Evolutionary conservation across 2,797 vertebrate genomes (phyloP), one percentile per base, ranked within the genome.

Genomic region (Sebastes goodei): DNA sequence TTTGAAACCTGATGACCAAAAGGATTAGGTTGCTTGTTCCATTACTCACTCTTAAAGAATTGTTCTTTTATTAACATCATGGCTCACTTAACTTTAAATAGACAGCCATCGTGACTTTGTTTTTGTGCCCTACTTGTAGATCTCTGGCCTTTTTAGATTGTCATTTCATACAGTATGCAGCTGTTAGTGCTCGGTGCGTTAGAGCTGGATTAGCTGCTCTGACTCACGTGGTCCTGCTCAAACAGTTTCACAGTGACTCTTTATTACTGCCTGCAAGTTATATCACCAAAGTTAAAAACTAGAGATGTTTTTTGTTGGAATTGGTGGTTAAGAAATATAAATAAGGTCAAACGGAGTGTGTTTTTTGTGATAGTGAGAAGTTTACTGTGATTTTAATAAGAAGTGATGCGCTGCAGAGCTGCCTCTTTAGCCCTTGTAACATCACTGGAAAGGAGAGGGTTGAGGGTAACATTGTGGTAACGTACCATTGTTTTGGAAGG

Each of bases 121-220:
- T 35, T 76, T 46, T 35, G 35, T 60, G 42, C 4, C 32, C 42
- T 63, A 33, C 59, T 69, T 80, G 57, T 46, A 46, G 56, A 49
- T 66, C 23, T 59, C 23, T 73, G 61, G 32, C 56, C 14, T 42
- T 10, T 61, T 38, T 27, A 69, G 61, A 23, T 59, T 66, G 69
- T 86, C 82, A 88, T 92, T 65, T 70, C 38, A 33, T 12, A 65
- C 62, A 65, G 63, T 46, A n/a, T 42, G 89, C 92, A 94, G 93
- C 93, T 94, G 90, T 93, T 92, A 20, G 12, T 69, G 74, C 78
- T 74, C 25, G 27, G 52, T 67, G 65, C 27, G 46, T 74, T 49
- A 56, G 49, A 83, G 75, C 60, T 30, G 64, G 68, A 66, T 76
- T 74, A 80, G 70, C 74, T 74, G 61, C 56, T 53, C 38, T 53